Evolutionary conservation across 2,113 vertebrate species (phyloP), one percentile per base, ranked within the genome.

Genomic region (Tapirus terrestris): DNA sequence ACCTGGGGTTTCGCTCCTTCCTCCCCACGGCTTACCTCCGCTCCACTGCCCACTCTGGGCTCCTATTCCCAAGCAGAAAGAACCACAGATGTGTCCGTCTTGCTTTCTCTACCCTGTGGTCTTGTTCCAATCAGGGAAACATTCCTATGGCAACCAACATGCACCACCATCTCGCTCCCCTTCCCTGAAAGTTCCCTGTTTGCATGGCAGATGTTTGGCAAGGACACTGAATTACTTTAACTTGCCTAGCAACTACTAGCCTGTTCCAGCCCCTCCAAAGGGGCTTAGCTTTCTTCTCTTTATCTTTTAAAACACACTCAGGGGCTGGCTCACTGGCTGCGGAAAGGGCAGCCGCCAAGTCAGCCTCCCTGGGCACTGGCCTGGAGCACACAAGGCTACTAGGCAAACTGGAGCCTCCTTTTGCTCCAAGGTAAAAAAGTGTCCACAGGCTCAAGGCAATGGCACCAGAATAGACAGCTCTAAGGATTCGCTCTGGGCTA

Each of bases 81-180:
- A 91, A 81, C 77, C 91, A 76, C 2, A 33, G 73, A 81, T 20
- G 25, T 23, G 53, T 90, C 27, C 0, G 43, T 72, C 77, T 88
- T 89, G 85, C 68, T 97, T 36, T 89, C 94, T 84, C 68, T 45
- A 86, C 82, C 94, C 39, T 63, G 56, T 87, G 80, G 84, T 96
- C 75, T 91, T 94, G 82, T 96, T 98, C 93, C 94, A 96, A 93
- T 89, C 84, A 86, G 82, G 77, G 82, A 98, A 93, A 79, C 77
- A 98, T 96, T 97, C 93, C 98, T 96, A 96, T 98, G 96, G 97
- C 97, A 98, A 97, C 96, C 80, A 97, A 80, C 85, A 94, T 7
- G n/a, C 81, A 80, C 68, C 70, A 92, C 72, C 81, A 91, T 82
- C 91, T 93, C 94, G 85, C 80, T 94, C 84, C 67, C 83, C 89